Percentiles rank a stretch among this genome's conserved stretches.
phyloP scores from a whole-genome alignment of 2,888 invertebrate genomes.

The Nebria brevicollis region DNA sequence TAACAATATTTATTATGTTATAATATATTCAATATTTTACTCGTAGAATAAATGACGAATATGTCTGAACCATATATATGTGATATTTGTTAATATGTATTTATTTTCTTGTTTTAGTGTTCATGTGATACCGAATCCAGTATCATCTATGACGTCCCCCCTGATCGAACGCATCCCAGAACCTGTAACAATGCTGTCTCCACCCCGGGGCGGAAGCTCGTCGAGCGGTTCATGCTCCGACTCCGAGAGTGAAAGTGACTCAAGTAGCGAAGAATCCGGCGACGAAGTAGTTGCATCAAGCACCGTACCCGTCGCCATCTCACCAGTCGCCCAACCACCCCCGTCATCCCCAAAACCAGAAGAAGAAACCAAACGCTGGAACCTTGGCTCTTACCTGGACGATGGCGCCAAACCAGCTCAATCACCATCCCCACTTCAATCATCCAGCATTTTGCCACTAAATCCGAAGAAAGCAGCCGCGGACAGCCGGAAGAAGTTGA shows the following conservation, averaged over 20 bases:
- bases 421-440: slow-evolving; percentile 49
- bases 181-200: slow-evolving; percentile 65
- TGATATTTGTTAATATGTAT: background rate
- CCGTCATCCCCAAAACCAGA: slow-evolving; percentile 63
- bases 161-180: slow-evolving; percentile 64
- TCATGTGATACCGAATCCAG: slow-evolving; percentile 43
- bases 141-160: slow-evolving; percentile 49
- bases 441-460: slow-evolving; percentile 50
- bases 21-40: no score
- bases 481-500: slow-evolving; percentile 53
- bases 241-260: slow-evolving; percentile 68
- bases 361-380: slow-evolving; percentile 62
- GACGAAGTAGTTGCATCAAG: slow-evolving; percentile 57
- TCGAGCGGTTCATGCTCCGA: slow-evolving; percentile 73
- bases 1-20: no score
- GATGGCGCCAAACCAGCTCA: slow-evolving; percentile 52
- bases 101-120: slow-evolving; percentile 55
- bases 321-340: slow-evolving; percentile 48
- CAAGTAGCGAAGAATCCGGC: slow-evolving; percentile 67
- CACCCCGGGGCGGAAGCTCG: slow-evolving; percentile 65
- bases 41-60: no score
- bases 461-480: slow-evolving; percentile 49
- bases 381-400: slow-evolving; percentile 63
- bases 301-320: slow-evolving; percentile 52
- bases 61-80: background rate